Conservation (phyloP, 2,888 invertebrate genomes). For the Anarsia innoxiella region DNA sequence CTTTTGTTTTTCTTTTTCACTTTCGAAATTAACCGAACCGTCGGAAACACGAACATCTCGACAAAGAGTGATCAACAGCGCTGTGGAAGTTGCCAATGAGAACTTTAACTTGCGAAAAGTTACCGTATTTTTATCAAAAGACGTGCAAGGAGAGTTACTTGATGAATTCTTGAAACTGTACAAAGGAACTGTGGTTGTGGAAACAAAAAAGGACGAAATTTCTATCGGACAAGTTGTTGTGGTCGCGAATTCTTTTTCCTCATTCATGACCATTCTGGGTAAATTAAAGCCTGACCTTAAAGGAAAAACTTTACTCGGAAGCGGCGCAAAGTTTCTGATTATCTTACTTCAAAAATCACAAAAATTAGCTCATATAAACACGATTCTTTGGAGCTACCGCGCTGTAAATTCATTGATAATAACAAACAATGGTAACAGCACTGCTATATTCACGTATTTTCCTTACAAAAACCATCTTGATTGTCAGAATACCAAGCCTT, state of each 20-base stretch:
- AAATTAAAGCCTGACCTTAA: slow-evolving; percentile 43
- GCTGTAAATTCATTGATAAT: slow-evolving; percentile 40
- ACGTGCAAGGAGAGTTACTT: slow-evolving; percentile 32
- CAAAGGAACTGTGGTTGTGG: slow-evolving; percentile 41
- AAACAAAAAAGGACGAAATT: slow-evolving; percentile 29
- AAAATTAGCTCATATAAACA: slow-evolving; percentile 36
- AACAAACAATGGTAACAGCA: slow-evolving; percentile 24
- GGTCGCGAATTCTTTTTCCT: slow-evolving; percentile 36
- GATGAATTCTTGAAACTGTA: slow-evolving; percentile 37
- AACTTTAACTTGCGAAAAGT: slow-evolving; percentile 39
- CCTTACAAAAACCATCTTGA: slow-evolving; percentile 43
- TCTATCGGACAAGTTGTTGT: slow-evolving; percentile 43
- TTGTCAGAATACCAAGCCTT: slow-evolving; percentile 42
- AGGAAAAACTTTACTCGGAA: slow-evolving; percentile 42
- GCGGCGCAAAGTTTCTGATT: slow-evolving; percentile 40
- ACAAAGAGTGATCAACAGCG: slow-evolving; percentile 30
- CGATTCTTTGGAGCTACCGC: slow-evolving; percentile 41
- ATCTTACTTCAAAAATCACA: slow-evolving; percentile 31
- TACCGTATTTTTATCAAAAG: slow-evolving; percentile 35
- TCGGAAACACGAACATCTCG: slow-evolving; percentile 15
- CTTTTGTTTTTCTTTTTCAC: slow-evolving; percentile 10
- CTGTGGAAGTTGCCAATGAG: slow-evolving; percentile 36
- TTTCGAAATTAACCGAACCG: slow-evolving; percentile 16
- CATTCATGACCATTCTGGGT: slow-evolving; percentile 34
- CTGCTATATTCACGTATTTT: slow-evolving; percentile 40